Evolutionary conservation across 1,140 invertebrate species (phyloP).

Genomic region (Episyrphus balteatus): DNA sequence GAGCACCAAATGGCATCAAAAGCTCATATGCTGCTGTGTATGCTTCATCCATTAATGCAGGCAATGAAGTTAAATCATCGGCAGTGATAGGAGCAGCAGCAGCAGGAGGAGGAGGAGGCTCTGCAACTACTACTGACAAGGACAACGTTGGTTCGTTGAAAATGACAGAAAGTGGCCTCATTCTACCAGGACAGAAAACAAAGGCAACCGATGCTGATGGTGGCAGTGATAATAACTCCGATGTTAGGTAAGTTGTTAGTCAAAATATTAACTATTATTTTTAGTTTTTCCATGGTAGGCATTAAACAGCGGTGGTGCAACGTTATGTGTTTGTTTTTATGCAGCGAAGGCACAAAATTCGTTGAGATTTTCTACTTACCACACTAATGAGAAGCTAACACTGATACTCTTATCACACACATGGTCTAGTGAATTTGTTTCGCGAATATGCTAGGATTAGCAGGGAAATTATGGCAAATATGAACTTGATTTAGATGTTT

Average conservation of each 20-base stretch:
- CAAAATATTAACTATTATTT: no score
- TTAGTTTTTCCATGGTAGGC: no score
- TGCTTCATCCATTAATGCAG: not conserved
- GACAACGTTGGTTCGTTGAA: conserved; percentile 15
- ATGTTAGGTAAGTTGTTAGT: conserved; percentile 25
- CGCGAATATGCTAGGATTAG: no score
- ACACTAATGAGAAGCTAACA: no score
- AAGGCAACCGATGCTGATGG: conserved; percentile 33
- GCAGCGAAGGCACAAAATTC: no score
- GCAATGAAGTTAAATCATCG: not conserved
- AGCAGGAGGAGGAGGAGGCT: not conserved
- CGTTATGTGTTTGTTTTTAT: no score
- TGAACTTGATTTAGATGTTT: no score
- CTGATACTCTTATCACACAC: no score
- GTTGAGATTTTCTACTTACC: no score
- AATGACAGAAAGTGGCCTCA: conserved; percentile 25
- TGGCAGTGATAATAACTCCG: conserved; percentile 26
- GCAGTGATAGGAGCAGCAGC: not conserved
- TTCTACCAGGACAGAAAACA: conserved; percentile 30
- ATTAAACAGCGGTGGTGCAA: no score
- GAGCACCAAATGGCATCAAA: conserved; percentile 11
- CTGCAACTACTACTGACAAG: not conserved
- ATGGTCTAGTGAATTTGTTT: no score
- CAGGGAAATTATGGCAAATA: no score
- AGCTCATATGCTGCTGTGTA: conserved; percentile 4